Conservation (phyloP, 2,797 vertebrate genomes). For the Anas acuta region DNA sequence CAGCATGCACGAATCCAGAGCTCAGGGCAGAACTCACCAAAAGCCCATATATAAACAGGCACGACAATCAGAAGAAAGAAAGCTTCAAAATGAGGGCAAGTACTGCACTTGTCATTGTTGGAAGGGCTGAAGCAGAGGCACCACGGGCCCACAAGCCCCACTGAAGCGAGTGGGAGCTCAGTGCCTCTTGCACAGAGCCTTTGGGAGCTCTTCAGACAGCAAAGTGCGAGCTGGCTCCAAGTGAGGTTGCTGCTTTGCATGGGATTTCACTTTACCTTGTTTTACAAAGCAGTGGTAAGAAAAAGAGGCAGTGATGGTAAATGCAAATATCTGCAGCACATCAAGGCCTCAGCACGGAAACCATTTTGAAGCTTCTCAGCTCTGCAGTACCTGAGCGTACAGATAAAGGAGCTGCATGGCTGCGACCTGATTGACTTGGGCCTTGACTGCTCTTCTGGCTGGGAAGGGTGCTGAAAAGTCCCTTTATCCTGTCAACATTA, state of each 20-base stretch:
- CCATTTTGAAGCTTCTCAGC: background rate
- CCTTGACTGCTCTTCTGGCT: background rate
- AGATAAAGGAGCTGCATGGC: background rate
- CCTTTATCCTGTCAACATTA: background rate
- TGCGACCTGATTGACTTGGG: background rate
- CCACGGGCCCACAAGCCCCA: background rate
- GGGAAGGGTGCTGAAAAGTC: background rate
- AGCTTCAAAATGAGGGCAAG: background rate
- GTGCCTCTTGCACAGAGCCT: background rate
- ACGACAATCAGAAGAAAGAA: background rate
- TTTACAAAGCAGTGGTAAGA: background rate
- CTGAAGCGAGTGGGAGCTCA: background rate
- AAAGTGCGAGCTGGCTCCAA: background rate
- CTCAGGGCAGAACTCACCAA: background rate
- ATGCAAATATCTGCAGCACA: slow-evolving; percentile 21
- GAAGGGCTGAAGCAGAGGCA: background rate
- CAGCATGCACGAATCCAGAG: background rate
- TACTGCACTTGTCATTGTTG: background rate
- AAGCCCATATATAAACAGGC: background rate
- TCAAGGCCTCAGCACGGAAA: background rate
- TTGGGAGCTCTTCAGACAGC: background rate
- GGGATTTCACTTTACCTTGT: background rate
- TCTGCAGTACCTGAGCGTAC: background rate
- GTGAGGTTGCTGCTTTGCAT: slow-evolving; percentile 4
- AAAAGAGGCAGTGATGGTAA: slow-evolving; percentile 11